Conservation (phyloP, 2,797 vertebrate species). For the Trachurus trachurus region DNA sequence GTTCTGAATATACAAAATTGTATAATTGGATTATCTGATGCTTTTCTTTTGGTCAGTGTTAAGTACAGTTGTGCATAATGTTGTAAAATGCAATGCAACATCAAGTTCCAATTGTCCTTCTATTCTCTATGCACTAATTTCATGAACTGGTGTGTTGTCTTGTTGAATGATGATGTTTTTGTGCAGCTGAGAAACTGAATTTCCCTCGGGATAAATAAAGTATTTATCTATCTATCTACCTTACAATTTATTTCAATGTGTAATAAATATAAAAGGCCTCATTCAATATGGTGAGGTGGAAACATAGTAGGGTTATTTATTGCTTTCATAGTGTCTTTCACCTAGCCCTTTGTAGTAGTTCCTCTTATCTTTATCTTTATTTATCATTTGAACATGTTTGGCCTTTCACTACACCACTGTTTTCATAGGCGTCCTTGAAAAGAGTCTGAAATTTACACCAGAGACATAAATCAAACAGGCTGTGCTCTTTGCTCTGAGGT, state of each 20-base stretch:
- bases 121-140: no score
- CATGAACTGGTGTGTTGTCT: no score
- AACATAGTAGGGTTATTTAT: not conserved
- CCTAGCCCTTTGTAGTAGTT: constrained; percentile 7
- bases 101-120: no score
- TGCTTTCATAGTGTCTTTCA: constrained; percentile 1
- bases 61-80: not conserved
- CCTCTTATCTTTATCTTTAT: constrained; percentile 41
- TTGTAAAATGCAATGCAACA: not conserved
- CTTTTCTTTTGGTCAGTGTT: not conserved
- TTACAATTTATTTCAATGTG: not conserved
- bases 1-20: not conserved
- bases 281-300: not conserved
- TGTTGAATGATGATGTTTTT: no score
- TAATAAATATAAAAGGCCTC: constrained; percentile 1
- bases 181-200: no score
- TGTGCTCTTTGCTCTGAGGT: constrained; percentile 30
- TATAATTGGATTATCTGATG: not conserved
- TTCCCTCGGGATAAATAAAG: no score
- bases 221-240: no score
- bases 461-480: constrained; percentile 45
- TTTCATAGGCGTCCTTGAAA: constrained; percentile 30
- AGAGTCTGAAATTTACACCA: constrained; percentile 14
- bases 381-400: constrained; percentile 31
- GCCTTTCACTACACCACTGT: not conserved